Evolutionary conservation across 2,797 vertebrate species (phyloP).

Genomic region (Euphonia xanthogaster): DNA sequence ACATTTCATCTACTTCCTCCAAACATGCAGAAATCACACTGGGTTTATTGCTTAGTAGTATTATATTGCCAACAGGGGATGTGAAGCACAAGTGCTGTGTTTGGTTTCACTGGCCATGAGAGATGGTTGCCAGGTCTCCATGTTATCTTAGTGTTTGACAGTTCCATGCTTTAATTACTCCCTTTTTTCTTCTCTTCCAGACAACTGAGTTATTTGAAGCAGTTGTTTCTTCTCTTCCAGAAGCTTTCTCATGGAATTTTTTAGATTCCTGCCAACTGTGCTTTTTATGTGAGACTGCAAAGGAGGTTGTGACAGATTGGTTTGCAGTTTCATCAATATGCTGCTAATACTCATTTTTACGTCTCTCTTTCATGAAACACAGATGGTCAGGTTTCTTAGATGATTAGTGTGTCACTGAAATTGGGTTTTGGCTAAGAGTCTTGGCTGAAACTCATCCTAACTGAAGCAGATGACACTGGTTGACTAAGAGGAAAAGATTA

Average conservation of each 20-base stretch:
- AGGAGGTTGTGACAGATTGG: slow-evolving; percentile 60
- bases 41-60: neutral
- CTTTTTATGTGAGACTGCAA: slow-evolving; percentile 46
- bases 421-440: slow-evolving; percentile 27
- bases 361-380: slow-evolving; percentile 49
- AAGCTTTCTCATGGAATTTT: slow-evolving; percentile 29
- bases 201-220: slow-evolving; percentile 4
- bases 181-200: neutral
- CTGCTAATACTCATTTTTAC: slow-evolving; percentile 59
- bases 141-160: neutral
- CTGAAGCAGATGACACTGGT: neutral
- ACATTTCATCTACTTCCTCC: neutral
- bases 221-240: slow-evolving; percentile 31
- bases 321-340: slow-evolving; percentile 56
- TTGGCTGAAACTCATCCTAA: slow-evolving; percentile 11
- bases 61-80: neutral
- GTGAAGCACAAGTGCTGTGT: neutral
- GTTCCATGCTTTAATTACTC: neutral
- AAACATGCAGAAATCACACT: neutral
- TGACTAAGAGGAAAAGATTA: neutral
- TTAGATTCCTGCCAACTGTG: slow-evolving; percentile 14
- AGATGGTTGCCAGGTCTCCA: neutral
- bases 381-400: slow-evolving; percentile 56
- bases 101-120: neutral
- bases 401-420: slow-evolving; percentile 46